These are phyloP conservation scores for Chaenocephalus aceratus DNA, from an alignment of 2,113 vertebrate species.

Conservation along the genomic window DNA sequence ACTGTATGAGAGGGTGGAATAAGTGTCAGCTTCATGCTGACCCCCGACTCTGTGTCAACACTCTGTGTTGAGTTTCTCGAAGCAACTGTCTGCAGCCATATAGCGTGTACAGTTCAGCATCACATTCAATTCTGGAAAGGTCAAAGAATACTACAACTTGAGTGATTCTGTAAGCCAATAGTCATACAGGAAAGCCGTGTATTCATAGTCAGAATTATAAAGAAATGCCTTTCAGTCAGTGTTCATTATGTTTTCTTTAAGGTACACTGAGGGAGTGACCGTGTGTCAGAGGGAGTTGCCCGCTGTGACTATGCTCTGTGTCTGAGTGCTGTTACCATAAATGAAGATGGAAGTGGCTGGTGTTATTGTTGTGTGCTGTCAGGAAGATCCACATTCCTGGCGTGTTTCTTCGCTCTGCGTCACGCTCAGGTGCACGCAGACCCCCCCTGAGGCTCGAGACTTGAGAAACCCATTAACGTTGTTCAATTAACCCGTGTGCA, in stretches of 20 bases:
- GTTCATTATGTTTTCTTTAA: neutral
- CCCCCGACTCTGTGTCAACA: conserved; percentile 27
- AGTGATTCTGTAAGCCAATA: neutral
- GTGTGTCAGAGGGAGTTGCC: conserved; percentile 40
- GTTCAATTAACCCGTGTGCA: conserved; percentile 3
- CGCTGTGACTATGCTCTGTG: conserved; percentile 14
- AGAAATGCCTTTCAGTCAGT: neutral
- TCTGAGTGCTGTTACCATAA: conserved; percentile 30
- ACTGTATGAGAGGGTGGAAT: conserved; percentile 72
- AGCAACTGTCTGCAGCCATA: conserved; percentile 2
- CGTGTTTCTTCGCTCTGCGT: conserved; percentile 30
- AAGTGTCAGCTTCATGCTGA: conserved; percentile 52
- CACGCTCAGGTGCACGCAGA: conserved; percentile 6
- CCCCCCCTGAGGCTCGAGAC: conserved; percentile 27
- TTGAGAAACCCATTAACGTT: conserved; percentile 38
- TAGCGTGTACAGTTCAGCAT: neutral
- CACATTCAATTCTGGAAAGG: conserved; percentile 9
- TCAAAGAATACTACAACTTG: neutral
- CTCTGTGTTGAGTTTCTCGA: conserved; percentile 27
- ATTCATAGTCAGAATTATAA: neutral
- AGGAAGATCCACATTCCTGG: conserved; percentile 74
- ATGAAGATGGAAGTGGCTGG: conserved; percentile 33
- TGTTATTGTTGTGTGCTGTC: conserved; percentile 51
- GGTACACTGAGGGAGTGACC: conserved; percentile 6
- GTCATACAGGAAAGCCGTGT: too few species aligned